These are phyloP conservation scores for Drosophila koepferae DNA, from an alignment of 2,888 invertebrate genomes.

Conservation along the genomic window DNA sequence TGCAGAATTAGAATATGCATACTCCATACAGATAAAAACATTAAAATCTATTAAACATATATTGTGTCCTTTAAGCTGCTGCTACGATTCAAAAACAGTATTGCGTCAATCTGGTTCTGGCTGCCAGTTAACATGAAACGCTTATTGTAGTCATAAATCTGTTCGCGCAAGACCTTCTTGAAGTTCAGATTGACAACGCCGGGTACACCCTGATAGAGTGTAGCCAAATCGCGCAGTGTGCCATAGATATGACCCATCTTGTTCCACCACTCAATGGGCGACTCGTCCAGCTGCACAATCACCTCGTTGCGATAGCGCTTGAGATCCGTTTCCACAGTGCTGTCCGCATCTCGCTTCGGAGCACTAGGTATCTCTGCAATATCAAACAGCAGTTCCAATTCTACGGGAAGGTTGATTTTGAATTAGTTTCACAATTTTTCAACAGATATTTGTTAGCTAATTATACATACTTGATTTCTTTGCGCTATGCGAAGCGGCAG, in stretches of 20 bases:
- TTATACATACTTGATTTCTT: constrained; percentile 69
- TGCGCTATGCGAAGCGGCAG: constrained; percentile 9
- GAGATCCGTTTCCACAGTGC: constrained; percentile 80
- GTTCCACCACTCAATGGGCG: constrained; percentile 84
- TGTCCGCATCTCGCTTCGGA: constrained; percentile 58
- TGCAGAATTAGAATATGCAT: constrained; percentile 23
- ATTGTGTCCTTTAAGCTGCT: constrained; percentile 58
- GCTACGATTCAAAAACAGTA: constrained; percentile 80
- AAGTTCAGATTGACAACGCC: constrained; percentile 83
- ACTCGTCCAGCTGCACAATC: constrained; percentile 82
- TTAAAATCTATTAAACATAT: constrained; percentile 51
- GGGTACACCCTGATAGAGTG: constrained; percentile 82
- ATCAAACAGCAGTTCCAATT: constrained; percentile 83
- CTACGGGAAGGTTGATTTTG: constrained; percentile 45
- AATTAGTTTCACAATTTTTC: constrained; percentile 1
- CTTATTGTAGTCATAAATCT: constrained; percentile 80
- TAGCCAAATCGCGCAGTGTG: constrained; percentile 76
- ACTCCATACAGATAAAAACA: constrained; percentile 44
- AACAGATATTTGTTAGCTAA: too few relatives aligned
- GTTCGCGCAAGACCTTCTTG: constrained; percentile 79
- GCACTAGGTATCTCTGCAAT: constrained; percentile 65
- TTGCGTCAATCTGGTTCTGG: constrained; percentile 76
- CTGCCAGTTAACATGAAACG: constrained; percentile 81
- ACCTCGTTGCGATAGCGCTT: constrained; percentile 83
- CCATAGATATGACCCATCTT: constrained; percentile 82